Evolutionary conservation across 2,113 vertebrate species (phyloP), one percentile per base, ranked within the genome.

Genomic region (Dasyornis broadbenti): DNA sequence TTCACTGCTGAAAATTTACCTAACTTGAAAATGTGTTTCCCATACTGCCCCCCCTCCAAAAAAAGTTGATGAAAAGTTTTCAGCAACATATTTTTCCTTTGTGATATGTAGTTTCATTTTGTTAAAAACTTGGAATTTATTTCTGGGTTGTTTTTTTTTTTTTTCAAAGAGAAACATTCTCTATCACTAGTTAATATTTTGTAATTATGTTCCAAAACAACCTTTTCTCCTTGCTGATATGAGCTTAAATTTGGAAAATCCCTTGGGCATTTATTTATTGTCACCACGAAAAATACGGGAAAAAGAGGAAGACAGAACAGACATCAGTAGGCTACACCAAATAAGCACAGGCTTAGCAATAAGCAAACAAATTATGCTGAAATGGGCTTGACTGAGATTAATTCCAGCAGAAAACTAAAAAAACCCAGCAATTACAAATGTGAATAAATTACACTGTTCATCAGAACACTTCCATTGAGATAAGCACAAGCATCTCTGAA

Each of bases 1-100:
- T n/a, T 92, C 31, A 47, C 15, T 82, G 27, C 14, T 49, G 24
- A 24, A 80, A 23, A 3, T 37, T 18, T 24, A 59, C 3, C 1
- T 56, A 45, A 63, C 54, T 80, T 80, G 13, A 73, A 90, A 86
- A 83, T 27, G 8, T 75, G 21, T 75, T 81, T 80, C 49, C 57
- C 5, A 27, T 57, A 28, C 18, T 47, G 5, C 4, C 7, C 1
- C 1, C 2, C 1, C 10, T 7, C 12, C 7, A 47, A 28, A n/a
- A 37, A 37, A n/a, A 42, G 1, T 8, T 54, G 7, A 33, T 27
- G 18, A 47, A 37, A 68, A n/a, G 6, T 49, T 86, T 68, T 52
- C 33, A 65, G 35, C 7, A 63, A 77, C 73, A 10, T 52, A 21
- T 7, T 15, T 50, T 82, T 92, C 8, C 5, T 53, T 57, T 73